Conservation (phyloP, 1,140 invertebrate genomes). For the Dinoponera quadriceps region DNA sequence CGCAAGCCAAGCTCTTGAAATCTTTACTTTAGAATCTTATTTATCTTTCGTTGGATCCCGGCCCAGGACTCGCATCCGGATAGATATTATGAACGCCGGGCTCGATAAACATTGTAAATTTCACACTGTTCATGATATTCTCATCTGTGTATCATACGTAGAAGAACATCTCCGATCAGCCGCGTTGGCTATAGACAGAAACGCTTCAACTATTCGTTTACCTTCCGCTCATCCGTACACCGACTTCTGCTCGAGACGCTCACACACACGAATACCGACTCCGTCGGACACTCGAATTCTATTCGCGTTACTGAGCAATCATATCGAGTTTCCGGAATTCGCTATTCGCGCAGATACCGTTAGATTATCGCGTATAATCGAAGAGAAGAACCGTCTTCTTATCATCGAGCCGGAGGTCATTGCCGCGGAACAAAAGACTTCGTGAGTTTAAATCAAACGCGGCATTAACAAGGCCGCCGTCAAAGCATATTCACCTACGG, state of each 20-base stretch:
- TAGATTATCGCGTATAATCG: background rate
- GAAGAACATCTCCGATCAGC: too few relatives aligned
- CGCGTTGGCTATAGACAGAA: background rate
- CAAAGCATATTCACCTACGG: slow-evolving; percentile 11
- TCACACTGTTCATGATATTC: too few relatives aligned
- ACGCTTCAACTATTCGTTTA: background rate
- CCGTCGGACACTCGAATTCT: background rate
- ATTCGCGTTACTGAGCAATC: slow-evolving; percentile 14
- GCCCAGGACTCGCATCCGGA: too few relatives aligned
- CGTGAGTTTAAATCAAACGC: slow-evolving; percentile 28
- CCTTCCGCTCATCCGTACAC: background rate
- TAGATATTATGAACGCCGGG: too few relatives aligned
- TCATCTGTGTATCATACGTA: too few relatives aligned
- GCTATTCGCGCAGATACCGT: slow-evolving; percentile 10
- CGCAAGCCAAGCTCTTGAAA: too few relatives aligned
- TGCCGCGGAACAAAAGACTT: background rate
- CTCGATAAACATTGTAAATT: too few relatives aligned
- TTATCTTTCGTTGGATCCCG: too few relatives aligned
- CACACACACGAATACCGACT: background rate
- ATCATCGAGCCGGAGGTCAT: background rate
- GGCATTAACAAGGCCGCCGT: slow-evolving; percentile 18
- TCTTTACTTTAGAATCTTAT: too few relatives aligned
- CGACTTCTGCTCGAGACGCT: background rate
- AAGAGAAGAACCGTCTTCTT: background rate
- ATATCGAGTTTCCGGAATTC: slow-evolving; percentile 33